Conservation (phyloP, 2,113 vertebrate genomes). For the Cranoglanis bouderius region DNA sequence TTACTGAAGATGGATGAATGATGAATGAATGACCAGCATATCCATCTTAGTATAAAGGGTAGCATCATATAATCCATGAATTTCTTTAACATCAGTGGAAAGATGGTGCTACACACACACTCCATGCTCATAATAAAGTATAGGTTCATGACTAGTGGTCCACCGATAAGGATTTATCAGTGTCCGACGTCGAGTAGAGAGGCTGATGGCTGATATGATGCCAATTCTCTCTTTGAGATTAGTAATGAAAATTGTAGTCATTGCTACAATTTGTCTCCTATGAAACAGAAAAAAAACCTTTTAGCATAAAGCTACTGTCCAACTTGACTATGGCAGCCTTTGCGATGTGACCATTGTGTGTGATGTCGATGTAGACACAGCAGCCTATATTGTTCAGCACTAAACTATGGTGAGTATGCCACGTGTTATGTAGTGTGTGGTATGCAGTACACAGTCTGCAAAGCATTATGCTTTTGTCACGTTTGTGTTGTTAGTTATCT, state of each 20-base stretch:
- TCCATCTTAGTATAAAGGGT: background rate
- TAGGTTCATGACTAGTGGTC: too few species aligned
- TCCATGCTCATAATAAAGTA: background rate
- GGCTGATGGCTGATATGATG: background rate
- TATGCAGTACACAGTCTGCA: too few species aligned
- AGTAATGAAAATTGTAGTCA: background rate
- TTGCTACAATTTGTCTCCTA: background rate
- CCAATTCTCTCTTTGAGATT: background rate
- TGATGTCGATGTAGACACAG: too few species aligned
- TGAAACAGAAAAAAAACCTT: background rate
- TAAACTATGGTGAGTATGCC: too few species aligned
- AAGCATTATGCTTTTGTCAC: too few species aligned
- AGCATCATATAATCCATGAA: too few species aligned
- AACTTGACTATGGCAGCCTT: background rate
- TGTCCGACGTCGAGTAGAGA: background rate
- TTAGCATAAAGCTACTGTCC: background rate
- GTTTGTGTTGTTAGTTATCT: too few species aligned
- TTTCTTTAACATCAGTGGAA: too few species aligned
- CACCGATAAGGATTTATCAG: background rate
- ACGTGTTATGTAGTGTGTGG: too few species aligned
- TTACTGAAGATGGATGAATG: background rate
- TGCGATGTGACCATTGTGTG: too few species aligned
- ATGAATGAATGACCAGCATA: background rate
- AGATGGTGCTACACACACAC: too few species aligned
- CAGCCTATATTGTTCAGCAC: too few species aligned